Evolutionary conservation across 2,888 invertebrate species (phyloP).

Genomic region (Lepidochrysops patricia): DNA sequence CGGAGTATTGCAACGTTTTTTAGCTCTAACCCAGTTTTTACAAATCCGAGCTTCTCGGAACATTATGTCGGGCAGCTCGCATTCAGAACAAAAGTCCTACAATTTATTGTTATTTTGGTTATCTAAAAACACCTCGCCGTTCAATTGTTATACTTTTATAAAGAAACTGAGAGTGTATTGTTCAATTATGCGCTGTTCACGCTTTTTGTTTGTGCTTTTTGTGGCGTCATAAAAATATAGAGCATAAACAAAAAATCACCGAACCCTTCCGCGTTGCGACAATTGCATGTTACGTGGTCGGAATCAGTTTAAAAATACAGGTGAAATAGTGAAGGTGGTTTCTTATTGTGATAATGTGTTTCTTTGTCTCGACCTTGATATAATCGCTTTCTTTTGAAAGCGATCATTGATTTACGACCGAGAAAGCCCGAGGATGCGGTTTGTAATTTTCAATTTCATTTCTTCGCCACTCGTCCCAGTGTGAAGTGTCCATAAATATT

Average conservation of each 20-base stretch:
- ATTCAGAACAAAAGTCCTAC: slow-evolving; percentile 53
- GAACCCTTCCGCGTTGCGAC: slow-evolving; percentile 63
- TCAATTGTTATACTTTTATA: slow-evolving; percentile 54
- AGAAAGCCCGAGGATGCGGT: slow-evolving; percentile 35
- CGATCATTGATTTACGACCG: slow-evolving; percentile 62
- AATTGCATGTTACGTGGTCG: slow-evolving; percentile 45
- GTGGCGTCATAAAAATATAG: slow-evolving; percentile 60
- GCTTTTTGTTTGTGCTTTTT: slow-evolving; percentile 54
- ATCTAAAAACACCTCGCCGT: slow-evolving; percentile 68
- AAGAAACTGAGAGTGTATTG: slow-evolving; percentile 73
- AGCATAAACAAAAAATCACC: slow-evolving; percentile 58
- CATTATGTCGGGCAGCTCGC: slow-evolving; percentile 28
- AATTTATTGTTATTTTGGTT: slow-evolving; percentile 48
- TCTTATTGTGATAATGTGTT: slow-evolving; percentile 55
- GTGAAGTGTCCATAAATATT: slow-evolving; percentile 9
- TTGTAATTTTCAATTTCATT: slow-evolving; percentile 28
- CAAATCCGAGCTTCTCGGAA: slow-evolving; percentile 26
- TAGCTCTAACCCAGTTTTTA: background rate
- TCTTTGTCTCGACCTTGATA: slow-evolving; percentile 49
- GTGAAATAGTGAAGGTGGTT: slow-evolving; percentile 66
- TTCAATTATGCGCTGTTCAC: slow-evolving; percentile 36
- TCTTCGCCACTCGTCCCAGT: background rate
- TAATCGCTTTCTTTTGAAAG: slow-evolving; percentile 64
- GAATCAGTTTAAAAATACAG: slow-evolving; percentile 64
- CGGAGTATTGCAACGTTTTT: background rate